A percentile compares a stretch with the other conserved stretches of the same genome.
Evolutionary conservation across 2,113 vertebrate species (phyloP).

Genomic region (Oryzias curvinotus): DNA sequence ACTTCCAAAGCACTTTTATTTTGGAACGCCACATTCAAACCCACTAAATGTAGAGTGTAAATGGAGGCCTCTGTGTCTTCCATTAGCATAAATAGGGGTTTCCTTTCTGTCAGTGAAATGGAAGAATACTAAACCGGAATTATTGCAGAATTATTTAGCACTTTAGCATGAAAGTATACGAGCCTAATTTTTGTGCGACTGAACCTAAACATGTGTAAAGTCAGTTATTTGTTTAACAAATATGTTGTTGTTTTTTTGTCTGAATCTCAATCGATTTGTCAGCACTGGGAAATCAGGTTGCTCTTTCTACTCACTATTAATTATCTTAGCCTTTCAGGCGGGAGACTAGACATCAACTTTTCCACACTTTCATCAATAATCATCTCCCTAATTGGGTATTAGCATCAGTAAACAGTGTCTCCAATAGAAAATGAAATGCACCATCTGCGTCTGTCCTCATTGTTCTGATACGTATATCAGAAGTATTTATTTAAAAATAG

Average conservation of each 20-base stretch:
- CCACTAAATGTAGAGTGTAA: slow-evolving; percentile 2
- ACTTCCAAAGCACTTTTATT: slow-evolving; percentile 28
- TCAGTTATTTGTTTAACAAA: slow-evolving; percentile 38
- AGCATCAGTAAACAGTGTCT: slow-evolving; percentile 59
- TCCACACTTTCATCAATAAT: slow-evolving; percentile 77
- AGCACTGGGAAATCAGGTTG: slow-evolving; percentile 53
- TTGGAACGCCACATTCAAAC: slow-evolving; percentile 8
- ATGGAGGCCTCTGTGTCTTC: no score
- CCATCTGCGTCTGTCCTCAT: no score
- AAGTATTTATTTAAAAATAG: no score
- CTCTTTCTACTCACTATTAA: slow-evolving; percentile 72
- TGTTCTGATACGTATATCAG: no score
- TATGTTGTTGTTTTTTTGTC: slow-evolving; percentile 37
- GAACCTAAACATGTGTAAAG: no score
- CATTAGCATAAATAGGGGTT: no score
- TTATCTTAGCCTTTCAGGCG: slow-evolving; percentile 56
- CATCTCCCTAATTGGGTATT: slow-evolving; percentile 79
- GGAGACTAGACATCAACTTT: slow-evolving; percentile 75
- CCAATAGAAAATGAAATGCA: no score
- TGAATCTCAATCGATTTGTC: slow-evolving; percentile 59
- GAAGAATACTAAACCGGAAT: no score
- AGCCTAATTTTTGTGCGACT: background rate
- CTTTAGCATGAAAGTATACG: no score
- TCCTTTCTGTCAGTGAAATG: no score
- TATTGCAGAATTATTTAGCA: no score